Base-by-base conservation (phyloP, 2,113 vertebrate genomes). In the Vimba vimba region DNA sequence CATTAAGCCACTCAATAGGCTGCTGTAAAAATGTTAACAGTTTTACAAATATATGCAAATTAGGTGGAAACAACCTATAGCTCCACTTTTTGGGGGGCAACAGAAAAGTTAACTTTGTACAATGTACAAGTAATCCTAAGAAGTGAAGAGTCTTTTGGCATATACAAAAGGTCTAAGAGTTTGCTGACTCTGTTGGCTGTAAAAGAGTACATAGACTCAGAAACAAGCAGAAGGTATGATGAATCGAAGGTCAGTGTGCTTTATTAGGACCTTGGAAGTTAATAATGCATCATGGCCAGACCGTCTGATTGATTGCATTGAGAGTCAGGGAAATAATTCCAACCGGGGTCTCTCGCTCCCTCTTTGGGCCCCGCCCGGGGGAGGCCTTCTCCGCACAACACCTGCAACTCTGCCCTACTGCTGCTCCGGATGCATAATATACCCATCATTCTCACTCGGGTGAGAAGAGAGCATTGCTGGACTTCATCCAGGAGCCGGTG, bases 251-350 rank as follows among this genome's bases (percentile, higher is more conserved):
- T 93, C 91, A 86, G 84, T 79, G 64, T 83, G 82, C 89, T 91
- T 92, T 91, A 93, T 90, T 87, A 89, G 85, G 85, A 91, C 90
- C 87, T 91, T 87, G 89, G 88, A 90, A 90, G 89, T 92, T 92
- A 92, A 92, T 92, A 93, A 93, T 93, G 91, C 90, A 92, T 90
- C 86, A 86, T 87, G 86, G 87, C 84, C 69, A 47, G 82, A 88
- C 88, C 59, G 39, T 86, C 84, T 95, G 95, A 96, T 91, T 94
- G 93, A 96, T 95, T 94, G 91, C 85, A 86, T 39, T 82, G 85
- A 84, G 69, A 86, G 82, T 79, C 82, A 87, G 73, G 89, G 91
- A 94, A 91, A 87, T 89, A 71, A 91, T 94, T 88, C 92, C 91
- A 91, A 87, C 59, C 11, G 73, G 81, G 47, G 62, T 36, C 47